These are phyloP conservation scores for Lottia gigantea DNA, from an alignment of 2,888 invertebrate genomes.

Conservation along the genomic window DNA sequence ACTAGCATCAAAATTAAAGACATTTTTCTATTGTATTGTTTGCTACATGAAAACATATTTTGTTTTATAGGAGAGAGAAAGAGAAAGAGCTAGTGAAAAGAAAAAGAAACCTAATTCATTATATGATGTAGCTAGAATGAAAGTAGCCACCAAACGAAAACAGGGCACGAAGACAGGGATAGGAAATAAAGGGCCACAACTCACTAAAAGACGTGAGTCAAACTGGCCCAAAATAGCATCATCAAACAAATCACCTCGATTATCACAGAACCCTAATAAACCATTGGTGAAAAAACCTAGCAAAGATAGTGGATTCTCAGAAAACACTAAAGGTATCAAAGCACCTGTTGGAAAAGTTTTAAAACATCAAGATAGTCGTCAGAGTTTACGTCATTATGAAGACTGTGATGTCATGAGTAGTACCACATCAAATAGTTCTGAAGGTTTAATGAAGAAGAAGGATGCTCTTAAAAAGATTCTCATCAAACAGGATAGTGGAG, in stretches of 20 bases:
- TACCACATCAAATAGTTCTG: constrained; percentile 25
- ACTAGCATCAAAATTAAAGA: no score
- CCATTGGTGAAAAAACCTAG: constrained; percentile 54
- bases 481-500: constrained; percentile 45
- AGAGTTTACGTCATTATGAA: constrained; percentile 31
- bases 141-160: constrained; percentile 15
- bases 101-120: constrained; percentile 40
- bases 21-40: no score
- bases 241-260: constrained; percentile 28
- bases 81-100: constrained; percentile 43
- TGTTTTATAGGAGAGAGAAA: constrained; percentile 49
- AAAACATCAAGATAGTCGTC: constrained; percentile 33
- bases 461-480: constrained; percentile 35
- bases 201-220: constrained; percentile 20
- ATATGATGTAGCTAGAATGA: constrained; percentile 29
- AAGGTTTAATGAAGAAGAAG: constrained; percentile 29
- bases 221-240: constrained; percentile 24
- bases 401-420: constrained; percentile 32
- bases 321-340: constrained; percentile 30
- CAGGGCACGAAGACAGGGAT: constrained; percentile 11
- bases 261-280: constrained; percentile 37
- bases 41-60: not conserved
- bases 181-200: constrained; percentile 13
- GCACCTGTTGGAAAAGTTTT: constrained; percentile 7
- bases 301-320: constrained; percentile 54